phyloP scores from a whole-genome alignment of 2,797 vertebrate species.

The Scolopax rusticola region DNA sequence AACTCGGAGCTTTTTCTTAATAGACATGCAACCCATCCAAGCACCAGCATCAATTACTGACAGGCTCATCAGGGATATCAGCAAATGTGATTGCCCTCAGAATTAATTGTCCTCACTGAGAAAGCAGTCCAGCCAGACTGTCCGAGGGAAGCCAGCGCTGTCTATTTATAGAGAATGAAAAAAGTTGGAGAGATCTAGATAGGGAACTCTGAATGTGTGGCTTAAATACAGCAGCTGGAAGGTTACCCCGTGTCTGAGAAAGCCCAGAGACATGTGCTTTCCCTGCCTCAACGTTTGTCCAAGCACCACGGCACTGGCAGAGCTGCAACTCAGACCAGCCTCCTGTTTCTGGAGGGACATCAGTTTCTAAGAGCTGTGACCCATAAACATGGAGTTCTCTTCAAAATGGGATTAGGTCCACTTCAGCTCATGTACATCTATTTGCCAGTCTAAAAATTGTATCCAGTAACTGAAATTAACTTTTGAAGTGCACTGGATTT shows the following conservation, averaged over 20 bases:
- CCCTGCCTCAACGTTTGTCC: background rate
- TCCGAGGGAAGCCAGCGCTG: background rate
- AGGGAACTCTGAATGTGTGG: background rate
- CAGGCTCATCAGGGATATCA: background rate
- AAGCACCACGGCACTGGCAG: background rate
- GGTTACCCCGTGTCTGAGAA: background rate
- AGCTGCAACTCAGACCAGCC: background rate
- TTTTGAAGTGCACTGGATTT: background rate
- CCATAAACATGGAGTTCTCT: background rate
- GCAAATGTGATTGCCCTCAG: background rate
- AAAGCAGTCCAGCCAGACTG: background rate
- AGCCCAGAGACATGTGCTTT: background rate
- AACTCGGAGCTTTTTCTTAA: background rate
- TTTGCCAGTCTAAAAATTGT: background rate
- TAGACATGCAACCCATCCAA: background rate
- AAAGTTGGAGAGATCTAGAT: background rate
- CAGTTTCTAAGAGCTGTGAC: background rate
- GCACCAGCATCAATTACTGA: background rate
- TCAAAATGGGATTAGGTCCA: background rate
- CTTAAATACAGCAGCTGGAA: background rate
- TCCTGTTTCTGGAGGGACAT: background rate
- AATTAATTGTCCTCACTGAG: background rate
- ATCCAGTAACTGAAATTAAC: background rate
- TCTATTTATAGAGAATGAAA: background rate
- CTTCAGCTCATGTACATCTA: background rate